Evolutionary conservation across 2,888 invertebrate species (phyloP).

Genomic region (Sussaba pulchella): DNA sequence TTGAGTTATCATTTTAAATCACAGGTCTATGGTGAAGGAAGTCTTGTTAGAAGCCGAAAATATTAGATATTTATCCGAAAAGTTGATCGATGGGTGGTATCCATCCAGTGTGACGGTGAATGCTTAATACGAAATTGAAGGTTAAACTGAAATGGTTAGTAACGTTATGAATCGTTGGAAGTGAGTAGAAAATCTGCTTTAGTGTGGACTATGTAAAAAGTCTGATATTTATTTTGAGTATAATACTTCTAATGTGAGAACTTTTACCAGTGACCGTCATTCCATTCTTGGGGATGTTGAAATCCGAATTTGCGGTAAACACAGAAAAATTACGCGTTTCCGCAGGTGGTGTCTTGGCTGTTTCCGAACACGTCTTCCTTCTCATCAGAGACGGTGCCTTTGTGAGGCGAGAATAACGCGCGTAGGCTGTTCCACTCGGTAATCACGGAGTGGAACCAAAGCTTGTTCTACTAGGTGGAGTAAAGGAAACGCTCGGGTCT

Average conservation of each 20-base stretch:
- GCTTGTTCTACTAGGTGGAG: slow-evolving; percentile 36
- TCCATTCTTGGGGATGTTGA: slow-evolving; percentile 20
- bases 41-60: no score
- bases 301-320: slow-evolving; percentile 35
- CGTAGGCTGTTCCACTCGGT: slow-evolving; percentile 50
- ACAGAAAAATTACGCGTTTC: slow-evolving; percentile 16
- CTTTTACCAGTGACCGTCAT: not conserved
- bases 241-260: not conserved
- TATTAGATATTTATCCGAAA: no score
- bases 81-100: no score
- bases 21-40: no score
- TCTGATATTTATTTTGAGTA: not conserved
- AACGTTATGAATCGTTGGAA: no score
- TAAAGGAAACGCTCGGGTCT: slow-evolving; percentile 59
- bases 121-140: no score
- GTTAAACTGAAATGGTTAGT: no score
- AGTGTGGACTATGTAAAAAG: no score
- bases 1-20: no score
- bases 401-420: slow-evolving; percentile 34
- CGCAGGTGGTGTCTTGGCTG: slow-evolving; percentile 18
- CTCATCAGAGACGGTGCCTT: slow-evolving; percentile 41
- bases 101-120: no score
- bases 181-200: no score
- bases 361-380: slow-evolving; percentile 5
- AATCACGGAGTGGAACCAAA: slow-evolving; percentile 42